Conservation (phyloP, 2,113 vertebrate genomes). For the Dendrocopos noguchii region DNA sequence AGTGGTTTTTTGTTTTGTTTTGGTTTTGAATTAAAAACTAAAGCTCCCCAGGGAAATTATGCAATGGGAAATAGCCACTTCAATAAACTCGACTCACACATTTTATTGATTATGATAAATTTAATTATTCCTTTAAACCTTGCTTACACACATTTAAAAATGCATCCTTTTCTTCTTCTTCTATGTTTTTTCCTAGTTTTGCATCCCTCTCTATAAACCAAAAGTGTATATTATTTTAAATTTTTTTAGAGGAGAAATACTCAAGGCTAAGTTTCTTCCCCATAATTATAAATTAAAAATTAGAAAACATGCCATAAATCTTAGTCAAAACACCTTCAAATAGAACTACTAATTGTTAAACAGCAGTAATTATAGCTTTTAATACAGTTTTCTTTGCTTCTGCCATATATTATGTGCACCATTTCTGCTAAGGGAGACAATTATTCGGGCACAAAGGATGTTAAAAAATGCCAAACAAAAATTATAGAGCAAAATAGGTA, state of each 20-base stretch:
- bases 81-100: conserved; percentile 75
- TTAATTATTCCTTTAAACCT: conserved; percentile 76
- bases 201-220: not conserved
- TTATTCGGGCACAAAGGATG: not conserved
- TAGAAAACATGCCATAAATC: conserved; percentile 33
- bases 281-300: conserved; percentile 21
- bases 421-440: not conserved
- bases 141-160: conserved; percentile 34
- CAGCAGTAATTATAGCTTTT: conserved; percentile 49
- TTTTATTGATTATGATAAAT: conserved; percentile 80
- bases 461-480: not conserved
- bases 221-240: not conserved
- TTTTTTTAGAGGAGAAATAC: conserved; percentile 24
- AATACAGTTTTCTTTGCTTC: conserved; percentile 6
- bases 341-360: conserved; percentile 42
- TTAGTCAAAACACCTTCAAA: conserved; percentile 45
- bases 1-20: conserved; percentile 27
- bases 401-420: not conserved
- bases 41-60: conserved; percentile 76
- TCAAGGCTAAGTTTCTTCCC: not conserved
- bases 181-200: conserved; percentile 53
- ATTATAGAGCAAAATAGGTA: not conserved
- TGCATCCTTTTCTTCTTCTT: conserved; percentile 52
- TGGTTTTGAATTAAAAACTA: conserved; percentile 80
- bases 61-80: conserved; percentile 79